Base-by-base conservation (phyloP, 2,888 invertebrate species). In the Drosophila yooni region DNA sequence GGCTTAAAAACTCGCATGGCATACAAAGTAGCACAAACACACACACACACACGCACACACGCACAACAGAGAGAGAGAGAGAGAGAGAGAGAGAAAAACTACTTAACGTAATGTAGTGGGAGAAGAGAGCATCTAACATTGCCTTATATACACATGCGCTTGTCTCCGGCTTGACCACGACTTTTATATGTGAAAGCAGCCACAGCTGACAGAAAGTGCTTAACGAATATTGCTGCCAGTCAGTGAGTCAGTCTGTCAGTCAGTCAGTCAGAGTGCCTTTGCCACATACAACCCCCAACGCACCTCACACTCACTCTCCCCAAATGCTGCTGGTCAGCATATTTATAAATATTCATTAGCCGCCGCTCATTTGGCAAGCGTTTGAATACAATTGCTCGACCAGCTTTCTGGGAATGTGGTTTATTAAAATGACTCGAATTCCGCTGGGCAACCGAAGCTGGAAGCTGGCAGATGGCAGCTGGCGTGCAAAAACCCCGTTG, bases 271-370 rank as follows among this genome's bases (percentile, higher is more conserved):
- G 34, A n/a, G 11, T 36, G 34, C 25, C 34, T 25, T 54, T 18
- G 6, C 61, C 34, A 48, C 25, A 8, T 4, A 46, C 25, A 46
- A 8, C 1, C 25, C 7, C 7, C 7, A 8, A 38, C n/a, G 58
- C 29, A 50, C 38, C 27, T 40, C 43, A 33, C 18, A 31, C 29
- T 15, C 13, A 46, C 58, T 27, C 27, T 18, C 33, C 54, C 31
- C n/a, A 33, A 53, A 54, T 46, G 27, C 29, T 34, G 46, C 38
- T 59, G 54, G 48, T 58, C 62, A 61, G 51, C 27, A 29, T 48
- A 68, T 72, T 76, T 81, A 83, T 85, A 85, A 84, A 84, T 84
- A 84, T 88, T 84, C 83, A 88, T 88, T 85, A 88, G 84, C 83
- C 79, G 67, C 75, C 25, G 15, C 25, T 46, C 46, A 25, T 46